Percentiles rank a stretch among this genome's conserved stretches.
Evolutionary conservation across 2,888 invertebrate genomes (phyloP).

Genomic region (Tetanocera ferruginea): DNA sequence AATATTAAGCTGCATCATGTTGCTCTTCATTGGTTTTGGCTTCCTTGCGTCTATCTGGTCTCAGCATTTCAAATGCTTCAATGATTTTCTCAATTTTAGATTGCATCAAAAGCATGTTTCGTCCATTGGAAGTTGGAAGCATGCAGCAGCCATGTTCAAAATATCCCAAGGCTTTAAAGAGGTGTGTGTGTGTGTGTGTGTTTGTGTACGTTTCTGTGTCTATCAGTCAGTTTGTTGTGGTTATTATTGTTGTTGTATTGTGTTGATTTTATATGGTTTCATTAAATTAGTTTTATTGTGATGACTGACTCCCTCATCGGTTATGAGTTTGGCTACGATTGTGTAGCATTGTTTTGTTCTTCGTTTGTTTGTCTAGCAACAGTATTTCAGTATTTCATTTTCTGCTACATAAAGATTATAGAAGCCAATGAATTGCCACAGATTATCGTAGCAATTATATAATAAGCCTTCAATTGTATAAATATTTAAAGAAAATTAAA

Average conservation of each 20-base stretch:
- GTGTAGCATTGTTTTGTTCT: neutral
- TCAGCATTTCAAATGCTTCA: neutral
- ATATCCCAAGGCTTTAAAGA: neutral
- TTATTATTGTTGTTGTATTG: no score
- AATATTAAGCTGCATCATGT: no score
- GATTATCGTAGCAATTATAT: neutral
- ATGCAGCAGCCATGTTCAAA: neutral
- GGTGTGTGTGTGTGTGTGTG: neutral
- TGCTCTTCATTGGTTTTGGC: no score
- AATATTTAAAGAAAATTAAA: no score
- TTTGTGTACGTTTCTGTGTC: neutral
- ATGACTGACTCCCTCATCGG: neutral
- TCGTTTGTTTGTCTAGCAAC: neutral
- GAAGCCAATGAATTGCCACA: neutral
- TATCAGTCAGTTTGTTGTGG: no score
- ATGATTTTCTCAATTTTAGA: slow-evolving; percentile 1
- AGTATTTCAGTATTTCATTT: neutral
- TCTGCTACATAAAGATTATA: neutral
- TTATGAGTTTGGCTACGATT: neutral
- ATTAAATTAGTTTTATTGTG: slow-evolving; percentile 6
- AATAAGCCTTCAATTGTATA: no score
- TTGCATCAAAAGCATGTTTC: neutral
- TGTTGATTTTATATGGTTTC: neutral
- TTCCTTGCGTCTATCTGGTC: no score
- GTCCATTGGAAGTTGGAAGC: neutral